These are phyloP conservation scores for Saxidomus purpurata DNA, from an alignment of 1,140 invertebrate species.

Conservation along the genomic window DNA sequence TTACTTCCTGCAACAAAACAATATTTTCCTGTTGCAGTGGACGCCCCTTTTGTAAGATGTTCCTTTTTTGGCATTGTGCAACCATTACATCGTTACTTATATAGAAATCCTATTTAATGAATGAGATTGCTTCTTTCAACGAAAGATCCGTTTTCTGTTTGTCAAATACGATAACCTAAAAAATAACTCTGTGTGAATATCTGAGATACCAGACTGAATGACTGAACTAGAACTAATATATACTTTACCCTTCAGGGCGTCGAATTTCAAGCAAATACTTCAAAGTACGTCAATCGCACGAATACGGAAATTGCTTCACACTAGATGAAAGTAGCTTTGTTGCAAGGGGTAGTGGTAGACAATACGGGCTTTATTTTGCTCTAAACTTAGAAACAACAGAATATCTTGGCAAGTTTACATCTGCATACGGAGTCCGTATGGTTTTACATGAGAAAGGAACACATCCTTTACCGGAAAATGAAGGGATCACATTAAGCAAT, in stretches of 20 bases:
- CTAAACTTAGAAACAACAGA: slow-evolving; percentile 3
- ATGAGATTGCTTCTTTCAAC: neutral
- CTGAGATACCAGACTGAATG: neutral
- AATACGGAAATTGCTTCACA: slow-evolving; percentile 19
- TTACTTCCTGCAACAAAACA: too few relatives aligned
- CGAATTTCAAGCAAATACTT: neutral
- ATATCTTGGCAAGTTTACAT: neutral
- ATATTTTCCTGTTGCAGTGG: too few relatives aligned
- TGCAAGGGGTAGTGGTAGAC: neutral
- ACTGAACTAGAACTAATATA: neutral
- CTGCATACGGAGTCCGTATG: slow-evolving; percentile 26
- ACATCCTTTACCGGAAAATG: neutral
- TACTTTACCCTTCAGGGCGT: neutral
- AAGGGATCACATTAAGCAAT: neutral
- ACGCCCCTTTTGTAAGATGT: too few relatives aligned
- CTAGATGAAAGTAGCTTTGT: neutral
- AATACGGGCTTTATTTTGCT: neutral
- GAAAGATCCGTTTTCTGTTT: neutral
- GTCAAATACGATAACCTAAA: neutral
- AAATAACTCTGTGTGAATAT: neutral
- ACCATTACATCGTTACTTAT: neutral
- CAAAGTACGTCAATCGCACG: neutral
- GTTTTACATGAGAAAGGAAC: slow-evolving; percentile 8
- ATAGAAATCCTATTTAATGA: neutral
- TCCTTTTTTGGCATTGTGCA: too few relatives aligned